Base-by-base conservation (phyloP, 2,113 vertebrate species). In the Mystacornis crossleyi region DNA sequence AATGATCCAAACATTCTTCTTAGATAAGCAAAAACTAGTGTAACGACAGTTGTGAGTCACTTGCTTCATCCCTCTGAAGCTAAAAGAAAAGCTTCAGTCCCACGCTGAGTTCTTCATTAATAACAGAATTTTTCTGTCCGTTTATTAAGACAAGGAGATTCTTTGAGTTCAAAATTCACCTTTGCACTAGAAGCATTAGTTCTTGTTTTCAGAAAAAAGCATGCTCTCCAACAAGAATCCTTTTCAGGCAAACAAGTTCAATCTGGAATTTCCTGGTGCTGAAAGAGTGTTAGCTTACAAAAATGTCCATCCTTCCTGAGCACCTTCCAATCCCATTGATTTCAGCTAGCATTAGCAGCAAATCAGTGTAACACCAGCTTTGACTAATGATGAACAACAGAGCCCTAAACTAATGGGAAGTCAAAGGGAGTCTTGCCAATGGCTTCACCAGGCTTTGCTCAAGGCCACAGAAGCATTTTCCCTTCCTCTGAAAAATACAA, bases 241-340 rank as follows among this genome's bases (percentile, higher is more conserved):
- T 91, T 92, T 96, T 93, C 92, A 96, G 72, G 73, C 74, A 92
- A 93, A 93, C 82, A 90, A 83, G 82, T 86, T 96, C 79, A 90
- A 80, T 78, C 95, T 93, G 91, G 90, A 95, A 93, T 93, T 96
- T 96, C 78, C 95, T 93, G 69, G 55, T 91, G 43, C 54, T 55
- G 89, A 88, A 95, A 89, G 84, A 74, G 53, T 88, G 81, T 94
- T 94, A 94, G 85, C 88, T 92, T 81, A 67, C 57, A 86, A 92
- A 88, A 94, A 94, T 47, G 88, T 92, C 91, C 93, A 73, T 93
- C 92, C 87, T 91, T 77, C 50, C 71, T 94, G 91, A 88, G 82
- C n/a, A 86, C 86, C 69, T 89, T 96, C 88, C 96, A 86, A 89
- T 88, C 60, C 90, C 57, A 67, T 28, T 90, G 81, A 82, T 94